Evolutionary conservation across 2,888 invertebrate species (phyloP).

Genomic region (Oscheius sp.): DNA sequence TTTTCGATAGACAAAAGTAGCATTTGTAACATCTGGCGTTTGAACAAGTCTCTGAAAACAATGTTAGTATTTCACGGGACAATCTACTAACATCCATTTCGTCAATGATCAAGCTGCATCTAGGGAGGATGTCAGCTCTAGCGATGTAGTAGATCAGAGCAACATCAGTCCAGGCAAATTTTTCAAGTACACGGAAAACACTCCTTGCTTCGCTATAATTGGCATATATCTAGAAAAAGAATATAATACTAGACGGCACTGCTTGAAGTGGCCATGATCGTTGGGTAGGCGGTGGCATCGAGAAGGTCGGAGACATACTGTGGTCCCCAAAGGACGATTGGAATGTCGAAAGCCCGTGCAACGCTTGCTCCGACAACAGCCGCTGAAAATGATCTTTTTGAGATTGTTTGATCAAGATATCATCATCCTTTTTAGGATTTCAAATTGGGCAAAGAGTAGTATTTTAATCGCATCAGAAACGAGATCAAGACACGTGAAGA

Average conservation of each 20-base stretch:
- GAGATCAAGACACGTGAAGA: not conserved
- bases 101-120: constrained; percentile 9
- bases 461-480: not conserved
- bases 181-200: constrained; percentile 43
- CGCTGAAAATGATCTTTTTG: constrained; percentile 38
- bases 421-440: not conserved
- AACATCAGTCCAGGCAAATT: constrained; percentile 63
- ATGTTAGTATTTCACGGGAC: not conserved
- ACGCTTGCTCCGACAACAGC: constrained; percentile 48
- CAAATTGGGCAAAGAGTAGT: not conserved
- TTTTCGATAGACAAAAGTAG: constrained; percentile 11
- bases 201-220: constrained; percentile 43
- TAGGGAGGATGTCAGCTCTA: constrained; percentile 41
- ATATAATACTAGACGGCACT: constrained; percentile 50
- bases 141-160: constrained; percentile 59
- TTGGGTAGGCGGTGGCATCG: constrained; percentile 47
- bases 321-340: constrained; percentile 56
- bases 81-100: constrained; percentile 1
- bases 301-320: constrained; percentile 48
- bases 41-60: constrained; percentile 6
- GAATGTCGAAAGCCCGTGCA: constrained; percentile 47
- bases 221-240: no score
- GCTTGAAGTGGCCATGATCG: constrained; percentile 47
- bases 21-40: constrained; percentile 6
- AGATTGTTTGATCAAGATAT: not conserved